Conservation (phyloP, 2,797 vertebrate genomes). For the Onychomys arenicola region DNA sequence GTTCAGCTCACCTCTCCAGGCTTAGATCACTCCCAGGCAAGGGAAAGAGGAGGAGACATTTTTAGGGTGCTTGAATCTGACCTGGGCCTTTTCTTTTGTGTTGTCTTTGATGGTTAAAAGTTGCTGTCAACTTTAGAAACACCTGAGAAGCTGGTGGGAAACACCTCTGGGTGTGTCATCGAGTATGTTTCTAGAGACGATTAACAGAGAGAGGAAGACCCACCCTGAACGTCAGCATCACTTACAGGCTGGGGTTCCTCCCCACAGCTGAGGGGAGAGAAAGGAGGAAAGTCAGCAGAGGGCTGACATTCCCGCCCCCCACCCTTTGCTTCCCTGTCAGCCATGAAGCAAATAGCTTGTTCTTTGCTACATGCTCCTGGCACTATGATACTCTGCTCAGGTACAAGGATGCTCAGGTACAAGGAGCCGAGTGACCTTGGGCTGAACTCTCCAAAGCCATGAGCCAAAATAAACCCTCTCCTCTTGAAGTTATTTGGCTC, state of each 20-base stretch:
- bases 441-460: not conserved
- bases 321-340: not conserved
- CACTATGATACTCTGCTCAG: not conserved
- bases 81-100: not conserved
- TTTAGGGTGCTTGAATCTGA: not conserved
- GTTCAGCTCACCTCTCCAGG: not conserved
- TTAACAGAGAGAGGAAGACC: not conserved
- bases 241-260: not conserved
- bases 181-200: not conserved
- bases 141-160: not conserved
- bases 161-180: not conserved
- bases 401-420: not conserved
- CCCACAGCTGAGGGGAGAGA: no score
- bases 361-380: no score
- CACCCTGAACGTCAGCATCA: no score
- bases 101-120: not conserved
- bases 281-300: not conserved
- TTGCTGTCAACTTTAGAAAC: not conserved
- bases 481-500: not conserved
- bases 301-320: no score
- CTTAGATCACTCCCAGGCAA: not conserved
- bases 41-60: not conserved
- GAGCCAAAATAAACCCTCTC: not conserved
- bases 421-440: not conserved
- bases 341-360: not conserved